Evolutionary conservation across 2,888 invertebrate species (phyloP).

Genomic region (Psylliodes chrysocephalus): DNA sequence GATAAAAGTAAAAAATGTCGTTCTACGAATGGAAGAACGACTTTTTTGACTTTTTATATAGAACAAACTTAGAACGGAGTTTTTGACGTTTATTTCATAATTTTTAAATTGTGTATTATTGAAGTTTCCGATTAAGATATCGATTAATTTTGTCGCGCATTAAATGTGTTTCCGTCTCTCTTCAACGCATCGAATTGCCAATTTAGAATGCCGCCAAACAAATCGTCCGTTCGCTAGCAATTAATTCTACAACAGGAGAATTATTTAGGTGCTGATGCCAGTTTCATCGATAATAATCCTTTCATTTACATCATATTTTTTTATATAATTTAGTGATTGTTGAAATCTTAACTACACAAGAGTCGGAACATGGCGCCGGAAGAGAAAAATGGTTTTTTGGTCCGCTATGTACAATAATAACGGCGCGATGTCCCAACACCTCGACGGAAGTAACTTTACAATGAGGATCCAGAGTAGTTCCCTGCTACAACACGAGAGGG

Average conservation of each 20-base stretch:
- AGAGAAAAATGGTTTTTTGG: constrained; percentile 57
- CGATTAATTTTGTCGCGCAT: too few species aligned
- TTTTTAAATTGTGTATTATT: too few species aligned
- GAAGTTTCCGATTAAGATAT: too few species aligned
- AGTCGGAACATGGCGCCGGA: constrained; percentile 40
- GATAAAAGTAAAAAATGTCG: too few species aligned
- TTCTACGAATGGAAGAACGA: too few species aligned
- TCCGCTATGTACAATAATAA: constrained; percentile 62
- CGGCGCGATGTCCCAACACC: constrained; percentile 56
- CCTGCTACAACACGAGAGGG: constrained; percentile 54
- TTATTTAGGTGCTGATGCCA: constrained; percentile 62
- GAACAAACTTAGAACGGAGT: too few species aligned
- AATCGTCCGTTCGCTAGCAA: too few species aligned
- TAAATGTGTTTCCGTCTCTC: too few species aligned
- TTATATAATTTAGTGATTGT: constrained; percentile 67
- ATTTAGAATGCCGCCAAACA: too few species aligned
- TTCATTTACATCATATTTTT: constrained; percentile 55
- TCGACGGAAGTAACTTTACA: constrained; percentile 62
- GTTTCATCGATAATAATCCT: constrained; percentile 55
- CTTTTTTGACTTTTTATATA: too few species aligned
- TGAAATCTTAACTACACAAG: constrained; percentile 62
- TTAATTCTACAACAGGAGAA: constrained; percentile 62
- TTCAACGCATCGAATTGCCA: too few species aligned
- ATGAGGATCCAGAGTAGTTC: constrained; percentile 41
- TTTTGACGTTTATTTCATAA: too few species aligned